phyloP scores from a whole-genome alignment of 1,140 invertebrate species.

The Gryllus bimaculatus region DNA sequence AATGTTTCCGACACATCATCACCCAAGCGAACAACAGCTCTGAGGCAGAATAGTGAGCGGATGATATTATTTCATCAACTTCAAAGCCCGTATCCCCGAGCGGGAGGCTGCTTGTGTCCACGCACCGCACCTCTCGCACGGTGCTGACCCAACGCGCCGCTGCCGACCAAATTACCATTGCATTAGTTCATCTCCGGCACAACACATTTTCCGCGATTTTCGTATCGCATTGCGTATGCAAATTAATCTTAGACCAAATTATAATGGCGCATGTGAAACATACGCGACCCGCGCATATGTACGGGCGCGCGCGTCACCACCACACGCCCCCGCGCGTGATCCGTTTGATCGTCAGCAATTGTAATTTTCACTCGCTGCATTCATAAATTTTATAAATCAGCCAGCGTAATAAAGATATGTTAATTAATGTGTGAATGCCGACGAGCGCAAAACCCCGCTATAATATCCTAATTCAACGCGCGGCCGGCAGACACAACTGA shows the following conservation, averaged over 20 bases:
- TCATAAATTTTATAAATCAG: slow-evolving; percentile 1
- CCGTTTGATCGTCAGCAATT: not conserved
- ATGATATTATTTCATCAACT: too few species aligned
- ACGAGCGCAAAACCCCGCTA: too few species aligned
- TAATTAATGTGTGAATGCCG: not conserved
- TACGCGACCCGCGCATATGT: not conserved
- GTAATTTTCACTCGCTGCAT: slow-evolving; percentile 4
- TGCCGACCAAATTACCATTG: not conserved
- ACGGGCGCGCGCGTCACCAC: not conserved
- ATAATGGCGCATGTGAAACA: not conserved
- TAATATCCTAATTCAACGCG: not conserved
- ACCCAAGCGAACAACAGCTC: too few species aligned
- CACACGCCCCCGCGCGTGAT: not conserved
- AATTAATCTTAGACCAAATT: slow-evolving; percentile 1
- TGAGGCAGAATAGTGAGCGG: too few species aligned
- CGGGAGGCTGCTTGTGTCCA: too few species aligned
- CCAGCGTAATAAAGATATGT: not conserved
- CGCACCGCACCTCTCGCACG: too few species aligned
- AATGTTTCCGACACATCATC: too few species aligned
- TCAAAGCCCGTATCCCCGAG: too few species aligned
- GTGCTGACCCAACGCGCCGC: too few species aligned
- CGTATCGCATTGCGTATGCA: not conserved
- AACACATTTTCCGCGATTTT: not conserved
- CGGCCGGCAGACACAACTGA: not conserved
- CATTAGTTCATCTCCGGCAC: not conserved